Base-by-base conservation (phyloP, 2,113 vertebrate species). In the Columba janthina region DNA sequence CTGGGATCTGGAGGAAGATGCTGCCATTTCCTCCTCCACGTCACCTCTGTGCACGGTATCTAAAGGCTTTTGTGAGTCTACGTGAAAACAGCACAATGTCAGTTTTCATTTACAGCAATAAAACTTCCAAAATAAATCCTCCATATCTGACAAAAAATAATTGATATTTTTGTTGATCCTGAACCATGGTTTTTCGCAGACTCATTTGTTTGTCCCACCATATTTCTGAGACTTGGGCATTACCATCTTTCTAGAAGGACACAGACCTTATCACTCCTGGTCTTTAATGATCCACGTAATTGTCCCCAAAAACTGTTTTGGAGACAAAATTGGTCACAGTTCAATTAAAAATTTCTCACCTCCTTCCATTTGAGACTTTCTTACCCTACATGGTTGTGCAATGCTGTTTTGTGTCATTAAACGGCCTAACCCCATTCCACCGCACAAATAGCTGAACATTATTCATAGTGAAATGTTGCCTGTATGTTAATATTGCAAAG, bases 401-500 rank as follows among this genome's bases (percentile, higher is more conserved):
- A 58, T 0, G 0, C 8, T 73, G 38, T 51, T 93, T 69, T 86
- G 46, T 71, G 92, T 79, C 84, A 88, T 75, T 90, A 78, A 96
- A 71, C 70, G 73, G 74, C 42, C 85, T 90, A 90, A 87, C 46
- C 42, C 15, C 74, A 48, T 88, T 92, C 62, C 69, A 92, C 61
- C 76, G 80, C 78, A 58, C 0, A 0, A 88, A 70, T 1, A 0
- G 76, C 65, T 94, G 89, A 76, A 61, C 1, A 8, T 90, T 85
- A 85, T 83, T 85, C 79, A 79, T 0, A 53, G 57, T 64, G 79
- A 95, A 91, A 91, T 72, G 71, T 32, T 88, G 77, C 58, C 75
- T 77, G 54, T 84, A 46, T 76, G 69, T 79, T 95, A 85, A 93
- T 96, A 88, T 89, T 86, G 73, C 79, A 57, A 76, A 96, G 46